Conservation (phyloP, 2,113 vertebrate species). For the Tyrannus savana region DNA sequence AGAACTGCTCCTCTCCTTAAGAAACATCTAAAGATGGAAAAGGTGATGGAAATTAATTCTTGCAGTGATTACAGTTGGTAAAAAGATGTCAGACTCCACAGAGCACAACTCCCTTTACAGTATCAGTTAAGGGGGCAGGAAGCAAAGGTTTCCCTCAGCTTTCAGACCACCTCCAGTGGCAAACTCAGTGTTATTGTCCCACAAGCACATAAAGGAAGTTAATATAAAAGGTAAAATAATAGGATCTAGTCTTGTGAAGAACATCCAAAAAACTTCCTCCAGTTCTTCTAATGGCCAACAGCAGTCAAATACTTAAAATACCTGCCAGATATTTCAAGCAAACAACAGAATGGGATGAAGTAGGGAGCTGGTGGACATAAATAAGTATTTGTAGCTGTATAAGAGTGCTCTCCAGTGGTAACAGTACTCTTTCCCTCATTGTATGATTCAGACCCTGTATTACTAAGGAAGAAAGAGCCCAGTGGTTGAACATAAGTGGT, state of each 20-base stretch:
- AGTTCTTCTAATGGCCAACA: not conserved
- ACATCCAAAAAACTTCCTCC: not conserved
- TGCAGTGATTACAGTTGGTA: not conserved
- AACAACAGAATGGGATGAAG: not conserved
- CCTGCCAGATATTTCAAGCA: not conserved
- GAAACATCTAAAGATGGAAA: not conserved
- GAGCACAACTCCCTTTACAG: not conserved
- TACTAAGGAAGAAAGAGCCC: not conserved
- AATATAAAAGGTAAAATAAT: not conserved
- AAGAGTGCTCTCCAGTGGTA: slow-evolving; percentile 56
- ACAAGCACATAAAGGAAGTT: not conserved
- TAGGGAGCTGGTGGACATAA: not conserved
- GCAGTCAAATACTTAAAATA: not conserved
- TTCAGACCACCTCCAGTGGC: not conserved
- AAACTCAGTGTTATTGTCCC: not conserved
- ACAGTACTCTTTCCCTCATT: not conserved
- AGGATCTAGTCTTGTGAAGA: not conserved
- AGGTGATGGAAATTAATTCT: not conserved
- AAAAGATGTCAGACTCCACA: not conserved
- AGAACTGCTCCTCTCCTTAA: not conserved
- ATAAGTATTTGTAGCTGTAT: slow-evolving; percentile 1
- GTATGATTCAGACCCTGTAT: not conserved
- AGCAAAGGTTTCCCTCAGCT: not conserved
- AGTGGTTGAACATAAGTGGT: not conserved
- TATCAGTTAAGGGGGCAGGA: not conserved